A percentile compares a stretch with the other conserved stretches of the same genome.
Evolutionary conservation across 2,797 vertebrate species (phyloP).

Genomic region (Pseudochirops cupreus): DNA sequence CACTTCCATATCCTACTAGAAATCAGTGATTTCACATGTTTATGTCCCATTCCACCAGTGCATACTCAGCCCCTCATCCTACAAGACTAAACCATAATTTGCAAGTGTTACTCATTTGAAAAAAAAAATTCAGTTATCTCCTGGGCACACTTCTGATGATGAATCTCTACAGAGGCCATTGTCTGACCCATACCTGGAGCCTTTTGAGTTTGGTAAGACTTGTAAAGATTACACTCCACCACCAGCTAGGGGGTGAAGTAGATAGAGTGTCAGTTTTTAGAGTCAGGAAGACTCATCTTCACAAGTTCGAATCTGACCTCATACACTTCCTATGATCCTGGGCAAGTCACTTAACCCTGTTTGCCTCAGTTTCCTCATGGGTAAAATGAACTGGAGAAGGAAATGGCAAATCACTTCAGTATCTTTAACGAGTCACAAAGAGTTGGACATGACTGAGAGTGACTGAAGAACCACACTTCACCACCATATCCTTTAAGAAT

Average conservation of each 20-base stretch:
- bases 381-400: not conserved
- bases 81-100: not conserved
- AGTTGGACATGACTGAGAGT: not conserved
- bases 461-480: not conserved
- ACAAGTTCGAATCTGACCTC: too few relatives aligned
- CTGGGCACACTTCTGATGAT: not conserved
- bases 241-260: not conserved
- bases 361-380: not conserved
- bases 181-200: not conserved
- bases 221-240: not conserved
- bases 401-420: not conserved
- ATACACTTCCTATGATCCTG: not conserved
- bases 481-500: not conserved
- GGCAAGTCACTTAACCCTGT: not conserved
- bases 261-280: not conserved
- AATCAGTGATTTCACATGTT: not conserved
- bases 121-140: not conserved
- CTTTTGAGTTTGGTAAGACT: not conserved
- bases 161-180: not conserved
- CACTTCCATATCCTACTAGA: not conserved
- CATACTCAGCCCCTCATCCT: not conserved
- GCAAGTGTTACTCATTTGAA: not conserved
- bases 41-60: not conserved
- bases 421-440: not conserved
- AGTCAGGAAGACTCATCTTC: not conserved